Evolutionary conservation across 1,140 invertebrate genomes (phyloP), one percentile per base, ranked within the genome.

Genomic region (Solenopsis invicta): DNA sequence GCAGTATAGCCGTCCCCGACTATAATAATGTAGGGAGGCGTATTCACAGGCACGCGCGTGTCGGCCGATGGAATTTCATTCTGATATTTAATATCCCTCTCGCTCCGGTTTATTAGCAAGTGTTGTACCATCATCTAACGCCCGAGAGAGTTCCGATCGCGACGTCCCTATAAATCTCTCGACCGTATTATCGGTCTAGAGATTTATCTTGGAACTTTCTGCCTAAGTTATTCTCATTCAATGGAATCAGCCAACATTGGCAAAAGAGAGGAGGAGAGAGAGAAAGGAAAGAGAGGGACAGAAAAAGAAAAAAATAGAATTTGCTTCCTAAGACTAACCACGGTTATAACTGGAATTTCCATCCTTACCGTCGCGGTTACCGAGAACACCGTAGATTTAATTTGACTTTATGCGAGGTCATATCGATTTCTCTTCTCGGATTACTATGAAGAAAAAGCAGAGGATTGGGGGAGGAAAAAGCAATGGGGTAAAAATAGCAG

Each of bases 361-460:
- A 91, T 88, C 72, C 29, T 45, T 59, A 37, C 50, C 50, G 18
- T 34, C 34, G 37, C 29, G 78, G 64, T 89, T 88, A 85, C 86
- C 29, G 77, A 86, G 88, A 91, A 91, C 76, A 24, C 61, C 81
- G 62, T 81, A 69, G 86, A 80, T 91, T 91, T 91, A 91, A 91
- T 89, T 89, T 89, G 78, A 88, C 75, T 52, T 87, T 77, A 84
- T 54, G 48, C 78, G 84, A 88, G 84, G 67, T 88, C 75, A 87
- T 91, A 88, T 90, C 90, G 84, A 88, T 91, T 88, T 90, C 78
- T 87, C 64, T 86, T 78, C 81, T 67, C 50, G 34, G 59, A 88
- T 90, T 87, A 75, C 69, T 54, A n/a, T 48, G 45, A 48, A 52
- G 74, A 69, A 85, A 85, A n/a, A n/a, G n/a, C n/a, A n/a, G n/a